Conservation (phyloP, 2,797 vertebrate species). For the Eleutherodactylus coqui region DNA sequence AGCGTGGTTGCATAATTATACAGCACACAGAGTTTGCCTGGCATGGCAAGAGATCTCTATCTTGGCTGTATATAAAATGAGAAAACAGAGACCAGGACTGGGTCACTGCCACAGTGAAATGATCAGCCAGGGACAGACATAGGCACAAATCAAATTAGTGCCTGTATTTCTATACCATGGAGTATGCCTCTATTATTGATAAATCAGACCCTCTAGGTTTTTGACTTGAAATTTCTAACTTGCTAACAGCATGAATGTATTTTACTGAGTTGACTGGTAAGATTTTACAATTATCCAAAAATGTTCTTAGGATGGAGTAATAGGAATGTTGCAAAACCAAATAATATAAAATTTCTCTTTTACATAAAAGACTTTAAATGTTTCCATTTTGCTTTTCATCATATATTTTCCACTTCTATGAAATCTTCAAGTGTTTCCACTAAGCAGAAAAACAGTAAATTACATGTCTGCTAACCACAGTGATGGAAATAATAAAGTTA, state of each 20-base stretch:
- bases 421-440: slow-evolving; percentile 48
- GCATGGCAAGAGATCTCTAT: too few relatives aligned
- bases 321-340: slow-evolving; percentile 48
- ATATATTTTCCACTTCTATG: slow-evolving; percentile 47
- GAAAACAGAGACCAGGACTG: too few relatives aligned
- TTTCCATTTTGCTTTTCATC: slow-evolving; percentile 53
- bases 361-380: slow-evolving; percentile 35
- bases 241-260: neutral
- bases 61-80: too few relatives aligned
- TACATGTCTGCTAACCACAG: slow-evolving; percentile 50
- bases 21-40: too few relatives aligned
- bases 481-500: slow-evolving; percentile 52
- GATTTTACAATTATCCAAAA: slow-evolving; percentile 39
- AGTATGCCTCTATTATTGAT: neutral
- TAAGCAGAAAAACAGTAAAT: slow-evolving; percentile 44
- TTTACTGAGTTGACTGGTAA: slow-evolving; percentile 3
- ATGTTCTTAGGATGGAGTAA: slow-evolving; percentile 31
- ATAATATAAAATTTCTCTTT: slow-evolving; percentile 26
- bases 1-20: too few relatives aligned
- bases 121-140: neutral
- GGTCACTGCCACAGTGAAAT: neutral
- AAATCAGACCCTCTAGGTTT: neutral
- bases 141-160: neutral
- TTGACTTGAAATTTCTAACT: neutral
- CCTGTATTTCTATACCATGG: neutral